phyloP scores from a whole-genome alignment of 2,888 invertebrate genomes.

The Pasiphila rectangulata region DNA sequence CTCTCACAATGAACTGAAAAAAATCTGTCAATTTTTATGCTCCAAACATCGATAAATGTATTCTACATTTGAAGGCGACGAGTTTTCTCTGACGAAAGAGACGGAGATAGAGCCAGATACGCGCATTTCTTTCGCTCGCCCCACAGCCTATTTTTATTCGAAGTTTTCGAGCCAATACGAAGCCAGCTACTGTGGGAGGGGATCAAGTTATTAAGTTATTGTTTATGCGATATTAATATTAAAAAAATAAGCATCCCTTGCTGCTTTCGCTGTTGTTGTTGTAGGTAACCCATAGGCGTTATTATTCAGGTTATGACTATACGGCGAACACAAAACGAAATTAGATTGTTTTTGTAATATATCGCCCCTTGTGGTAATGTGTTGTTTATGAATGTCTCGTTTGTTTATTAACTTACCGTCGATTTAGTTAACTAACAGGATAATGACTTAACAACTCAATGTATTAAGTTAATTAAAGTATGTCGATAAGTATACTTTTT shows the following conservation, averaged over 20 bases:
- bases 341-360: conserved; percentile 64
- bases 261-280: conserved; percentile 56
- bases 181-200: conserved; percentile 69
- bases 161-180: conserved; percentile 69
- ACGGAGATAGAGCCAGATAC: conserved; percentile 46
- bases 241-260: conserved; percentile 67
- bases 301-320: conserved; percentile 55
- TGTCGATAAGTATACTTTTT: not conserved
- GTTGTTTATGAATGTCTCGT: conserved; percentile 60
- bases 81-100: conserved; percentile 62
- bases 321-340: conserved; percentile 57
- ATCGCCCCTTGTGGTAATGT: conserved; percentile 49
- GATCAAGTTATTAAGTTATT: conserved; percentile 78
- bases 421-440: conserved; percentile 12
- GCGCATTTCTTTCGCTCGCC: conserved; percentile 56
- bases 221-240: conserved; percentile 78
- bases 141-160: conserved; percentile 75
- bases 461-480: not conserved
- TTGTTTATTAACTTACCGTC: conserved; percentile 38
- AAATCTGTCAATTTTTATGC: conserved; percentile 81
- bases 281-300: conserved; percentile 55
- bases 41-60: conserved; percentile 78
- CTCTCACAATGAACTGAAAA: conserved; percentile 77
- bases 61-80: conserved; percentile 75
- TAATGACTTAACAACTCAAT: conserved; percentile 7